A percentile compares a stretch with the other conserved stretches of the same genome.
These are phyloP conservation scores for Athene cunicularia DNA, from an alignment of 2,113 vertebrate genomes.

Conservation along the genomic window DNA sequence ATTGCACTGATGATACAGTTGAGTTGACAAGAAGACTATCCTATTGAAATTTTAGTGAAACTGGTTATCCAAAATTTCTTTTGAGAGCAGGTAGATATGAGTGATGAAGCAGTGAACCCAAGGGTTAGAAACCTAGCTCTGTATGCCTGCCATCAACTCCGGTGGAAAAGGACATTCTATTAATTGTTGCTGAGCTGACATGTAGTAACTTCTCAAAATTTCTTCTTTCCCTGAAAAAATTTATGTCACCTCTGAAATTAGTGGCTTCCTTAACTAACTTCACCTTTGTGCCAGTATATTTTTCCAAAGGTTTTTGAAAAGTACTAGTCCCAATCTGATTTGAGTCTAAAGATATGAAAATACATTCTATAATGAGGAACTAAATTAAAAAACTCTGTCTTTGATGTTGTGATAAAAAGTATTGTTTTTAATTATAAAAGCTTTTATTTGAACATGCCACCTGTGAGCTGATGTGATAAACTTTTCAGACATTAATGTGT, in stretches of 20 bases:
- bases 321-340: not conserved
- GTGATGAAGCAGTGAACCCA: not conserved
- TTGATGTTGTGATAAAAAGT: not conserved
- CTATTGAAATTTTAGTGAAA: not conserved
- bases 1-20: not conserved
- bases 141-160: not conserved
- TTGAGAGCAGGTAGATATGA: not conserved
- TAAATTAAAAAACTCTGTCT: not conserved
- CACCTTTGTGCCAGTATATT: not conserved
- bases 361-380: not conserved
- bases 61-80: not conserved
- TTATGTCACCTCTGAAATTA: constrained; percentile 4
- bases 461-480: not conserved
- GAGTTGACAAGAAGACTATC: not conserved
- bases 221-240: not conserved
- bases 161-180: not conserved
- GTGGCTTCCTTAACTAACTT: not conserved
- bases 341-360: not conserved
- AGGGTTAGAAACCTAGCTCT: not conserved
- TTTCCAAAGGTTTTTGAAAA: constrained; percentile 7
- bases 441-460: not conserved
- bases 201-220: not conserved
- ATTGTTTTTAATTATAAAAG: not conserved
- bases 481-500: not conserved
- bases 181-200: not conserved